These are phyloP conservation scores for Petrocephalus microphthalmus DNA, from an alignment of 2,113 vertebrate species.

Conservation along the genomic window DNA sequence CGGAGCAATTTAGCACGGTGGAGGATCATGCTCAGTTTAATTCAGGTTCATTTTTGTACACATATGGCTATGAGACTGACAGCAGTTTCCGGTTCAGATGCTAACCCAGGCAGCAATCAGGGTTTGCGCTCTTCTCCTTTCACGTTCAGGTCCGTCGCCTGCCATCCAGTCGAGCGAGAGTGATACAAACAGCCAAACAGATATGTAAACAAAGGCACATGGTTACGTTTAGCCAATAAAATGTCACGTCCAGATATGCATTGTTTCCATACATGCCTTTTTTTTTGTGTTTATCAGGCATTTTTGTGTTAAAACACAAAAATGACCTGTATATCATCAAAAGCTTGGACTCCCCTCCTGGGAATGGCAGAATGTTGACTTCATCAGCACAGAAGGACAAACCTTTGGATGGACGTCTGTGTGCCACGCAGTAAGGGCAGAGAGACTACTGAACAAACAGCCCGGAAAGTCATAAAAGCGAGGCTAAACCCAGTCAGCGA, in stretches of 20 bases:
- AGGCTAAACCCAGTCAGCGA: neutral
- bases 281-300: neutral
- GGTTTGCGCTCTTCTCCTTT: neutral
- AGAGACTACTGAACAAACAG: neutral
- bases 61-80: constrained; percentile 9
- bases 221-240: neutral
- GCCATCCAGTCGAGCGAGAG: neutral
- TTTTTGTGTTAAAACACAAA: neutral
- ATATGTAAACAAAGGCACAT: neutral
- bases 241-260: neutral
- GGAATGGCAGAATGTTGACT: neutral
- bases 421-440: neutral
- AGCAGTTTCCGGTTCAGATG: neutral
- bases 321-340: neutral
- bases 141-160: neutral
- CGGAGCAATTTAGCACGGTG: neutral
- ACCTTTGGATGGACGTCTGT: neutral
- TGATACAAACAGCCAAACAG: neutral
- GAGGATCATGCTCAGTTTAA: neutral
- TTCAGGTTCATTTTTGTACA: neutral
- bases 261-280: neutral
- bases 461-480: neutral
- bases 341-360: neutral
- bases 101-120: neutral
- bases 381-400: neutral